phyloP scores from a whole-genome alignment of 1,140 invertebrate genomes.

The Pseudomyrmex flavicornis region DNA sequence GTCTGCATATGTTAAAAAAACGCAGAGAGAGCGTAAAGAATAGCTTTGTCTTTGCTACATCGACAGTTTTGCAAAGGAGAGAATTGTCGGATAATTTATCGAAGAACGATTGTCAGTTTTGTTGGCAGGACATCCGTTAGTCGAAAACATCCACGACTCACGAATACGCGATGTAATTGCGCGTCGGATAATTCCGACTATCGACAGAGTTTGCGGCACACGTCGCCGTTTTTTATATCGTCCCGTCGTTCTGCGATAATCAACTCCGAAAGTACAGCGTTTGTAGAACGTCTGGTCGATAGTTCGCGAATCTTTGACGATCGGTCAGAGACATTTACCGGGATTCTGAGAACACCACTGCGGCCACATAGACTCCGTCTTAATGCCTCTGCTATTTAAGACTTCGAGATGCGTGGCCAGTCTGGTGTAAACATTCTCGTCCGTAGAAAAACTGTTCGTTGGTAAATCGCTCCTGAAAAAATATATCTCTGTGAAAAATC shows the following conservation, averaged over 20 bases:
- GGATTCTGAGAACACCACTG: conserved; percentile 91
- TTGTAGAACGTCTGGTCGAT: conserved; percentile 33
- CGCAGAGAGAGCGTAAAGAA: conserved; percentile 19
- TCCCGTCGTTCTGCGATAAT: conserved; percentile 15
- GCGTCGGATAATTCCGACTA: conserved; percentile 15
- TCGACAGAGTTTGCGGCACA: not conserved
- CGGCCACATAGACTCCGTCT: conserved; percentile 90
- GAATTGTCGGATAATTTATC: conserved; percentile 10
- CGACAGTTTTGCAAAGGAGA: not conserved
- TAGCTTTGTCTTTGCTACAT: not conserved
- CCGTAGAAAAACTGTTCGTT: conserved; percentile 80
- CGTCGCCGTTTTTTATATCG: conserved; percentile 13
- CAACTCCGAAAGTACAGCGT: conserved; percentile 30
- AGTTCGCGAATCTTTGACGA: conserved; percentile 50
- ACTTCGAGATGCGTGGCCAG: conserved; percentile 88
- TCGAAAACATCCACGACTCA: conserved; percentile 9
- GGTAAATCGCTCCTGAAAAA: conserved; percentile 80
- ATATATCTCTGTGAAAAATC: not conserved
- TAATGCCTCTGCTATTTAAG: conserved; percentile 87
- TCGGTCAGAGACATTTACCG: conserved; percentile 88
- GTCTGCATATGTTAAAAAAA: not conserved
- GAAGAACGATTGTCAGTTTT: conserved; percentile 43
- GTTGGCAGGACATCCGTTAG: not conserved
- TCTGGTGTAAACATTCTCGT: conserved; percentile 88
- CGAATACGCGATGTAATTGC: conserved; percentile 17